These are phyloP conservation scores for Melieria omissa DNA, from an alignment of 2,888 invertebrate genomes.

Conservation along the genomic window DNA sequence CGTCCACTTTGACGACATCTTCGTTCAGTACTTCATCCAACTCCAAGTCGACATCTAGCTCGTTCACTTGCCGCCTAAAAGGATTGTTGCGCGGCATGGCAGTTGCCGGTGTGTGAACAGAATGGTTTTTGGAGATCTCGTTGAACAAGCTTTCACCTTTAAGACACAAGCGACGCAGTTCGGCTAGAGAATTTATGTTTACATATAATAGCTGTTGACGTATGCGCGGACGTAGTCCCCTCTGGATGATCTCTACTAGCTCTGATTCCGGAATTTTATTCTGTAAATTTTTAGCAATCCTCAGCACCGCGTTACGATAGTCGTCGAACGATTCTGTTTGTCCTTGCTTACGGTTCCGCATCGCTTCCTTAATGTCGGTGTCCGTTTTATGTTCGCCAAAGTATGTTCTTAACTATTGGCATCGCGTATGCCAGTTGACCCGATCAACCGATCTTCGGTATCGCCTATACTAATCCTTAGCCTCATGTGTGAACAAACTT, in stretches of 20 bases:
- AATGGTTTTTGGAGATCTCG: slow-evolving; percentile 10
- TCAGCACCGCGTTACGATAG: slow-evolving; percentile 31
- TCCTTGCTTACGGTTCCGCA: slow-evolving; percentile 16
- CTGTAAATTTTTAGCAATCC: slow-evolving; percentile 29
- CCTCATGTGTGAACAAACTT: slow-evolving; percentile 11
- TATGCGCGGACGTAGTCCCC: slow-evolving; percentile 27
- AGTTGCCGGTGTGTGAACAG: background rate
- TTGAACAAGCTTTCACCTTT: slow-evolving; percentile 34
- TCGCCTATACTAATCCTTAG: slow-evolving; percentile 23
- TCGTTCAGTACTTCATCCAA: background rate
- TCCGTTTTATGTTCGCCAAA: slow-evolving; percentile 15
- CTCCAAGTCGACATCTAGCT: background rate
- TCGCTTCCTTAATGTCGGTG: slow-evolving; percentile 20
- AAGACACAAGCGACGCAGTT: slow-evolving; percentile 29
- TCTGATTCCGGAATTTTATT: slow-evolving; percentile 19
- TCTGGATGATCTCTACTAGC: slow-evolving; percentile 35
- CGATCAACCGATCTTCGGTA: slow-evolving; percentile 19
- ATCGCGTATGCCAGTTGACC: slow-evolving; percentile 12
- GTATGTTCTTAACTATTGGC: slow-evolving; percentile 14
- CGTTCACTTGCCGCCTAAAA: slow-evolving; percentile 10
- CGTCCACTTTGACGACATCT: background rate
- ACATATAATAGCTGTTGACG: slow-evolving; percentile 29
- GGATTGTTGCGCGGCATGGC: background rate
- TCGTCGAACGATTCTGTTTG: slow-evolving; percentile 17
- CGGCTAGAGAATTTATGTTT: slow-evolving; percentile 30